These are phyloP conservation scores for Cynocephalus volans DNA, from an alignment of 2,113 vertebrate species.

Conservation along the genomic window DNA sequence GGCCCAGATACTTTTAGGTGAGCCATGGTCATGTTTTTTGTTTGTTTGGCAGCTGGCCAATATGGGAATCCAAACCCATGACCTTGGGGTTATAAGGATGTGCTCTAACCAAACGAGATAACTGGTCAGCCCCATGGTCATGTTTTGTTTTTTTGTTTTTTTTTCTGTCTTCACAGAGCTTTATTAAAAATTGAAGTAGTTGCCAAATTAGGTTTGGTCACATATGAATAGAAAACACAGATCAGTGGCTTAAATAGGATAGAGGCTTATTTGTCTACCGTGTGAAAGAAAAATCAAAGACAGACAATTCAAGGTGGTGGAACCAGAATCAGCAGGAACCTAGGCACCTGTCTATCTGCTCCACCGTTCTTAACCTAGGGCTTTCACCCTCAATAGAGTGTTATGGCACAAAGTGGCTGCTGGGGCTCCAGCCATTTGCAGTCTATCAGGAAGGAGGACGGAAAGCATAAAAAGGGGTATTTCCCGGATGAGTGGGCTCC, in stretches of 20 bases:
- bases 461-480: not conserved
- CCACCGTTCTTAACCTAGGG: not conserved
- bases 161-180: not conserved
- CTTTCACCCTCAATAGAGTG: not conserved
- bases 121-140: not conserved
- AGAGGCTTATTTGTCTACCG: not conserved
- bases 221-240: not conserved
- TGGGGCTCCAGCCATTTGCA: not conserved
- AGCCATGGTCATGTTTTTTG: not conserved
- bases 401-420: not conserved
- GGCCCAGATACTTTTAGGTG: not conserved
- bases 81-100: too few relatives aligned
- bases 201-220: not conserved
- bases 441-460: not conserved
- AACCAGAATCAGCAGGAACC: not conserved
- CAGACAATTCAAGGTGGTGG: not conserved
- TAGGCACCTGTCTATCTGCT: too few relatives aligned
- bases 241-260: not conserved
- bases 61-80: too few relatives aligned
- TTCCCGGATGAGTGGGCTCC: not conserved
- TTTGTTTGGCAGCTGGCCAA: not conserved
- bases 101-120: too few relatives aligned
- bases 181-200: not conserved
- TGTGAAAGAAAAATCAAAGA: not conserved
- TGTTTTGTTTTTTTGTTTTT: not conserved